phyloP scores from a whole-genome alignment of 2,888 invertebrate genomes.

The Hymenopus coronatus region DNA sequence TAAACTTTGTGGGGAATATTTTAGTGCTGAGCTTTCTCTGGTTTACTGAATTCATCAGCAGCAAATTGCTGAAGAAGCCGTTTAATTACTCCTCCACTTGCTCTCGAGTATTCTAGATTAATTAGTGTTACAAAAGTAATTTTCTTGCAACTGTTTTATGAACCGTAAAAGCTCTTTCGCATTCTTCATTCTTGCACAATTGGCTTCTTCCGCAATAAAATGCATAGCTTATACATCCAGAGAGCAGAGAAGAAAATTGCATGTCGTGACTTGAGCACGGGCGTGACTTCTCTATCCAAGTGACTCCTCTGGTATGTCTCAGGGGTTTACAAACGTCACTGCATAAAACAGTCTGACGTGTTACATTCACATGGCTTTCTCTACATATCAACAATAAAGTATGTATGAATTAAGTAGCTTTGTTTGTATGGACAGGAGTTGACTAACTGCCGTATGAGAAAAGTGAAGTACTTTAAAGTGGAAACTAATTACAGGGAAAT shows the following conservation, averaged over 20 bases:
- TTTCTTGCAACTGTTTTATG: neutral
- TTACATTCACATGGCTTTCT: too few relatives aligned
- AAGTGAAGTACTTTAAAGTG: too few relatives aligned
- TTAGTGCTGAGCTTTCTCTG: neutral
- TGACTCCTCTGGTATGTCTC: neutral
- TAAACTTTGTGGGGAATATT: neutral
- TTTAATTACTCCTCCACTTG: neutral
- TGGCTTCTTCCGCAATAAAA: neutral
- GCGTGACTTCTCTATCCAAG: neutral
- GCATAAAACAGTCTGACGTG: too few relatives aligned
- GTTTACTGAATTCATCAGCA: neutral
- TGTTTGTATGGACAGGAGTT: too few relatives aligned
- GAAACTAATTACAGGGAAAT: too few relatives aligned
- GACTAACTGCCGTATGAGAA: too few relatives aligned
- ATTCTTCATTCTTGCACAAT: neutral
- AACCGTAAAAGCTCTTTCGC: neutral
- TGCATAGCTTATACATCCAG: neutral
- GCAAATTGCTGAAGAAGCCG: neutral
- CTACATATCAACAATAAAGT: too few relatives aligned
- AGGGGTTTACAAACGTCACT: neutral
- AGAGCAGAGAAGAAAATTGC: neutral
- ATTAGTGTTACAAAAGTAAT: neutral
- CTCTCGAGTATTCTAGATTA: neutral
- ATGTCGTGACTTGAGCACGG: neutral
- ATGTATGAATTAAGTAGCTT: too few relatives aligned